These are phyloP conservation scores for Hirtodrosophila duncani DNA, from an alignment of 2,888 invertebrate genomes.

Conservation along the genomic window DNA sequence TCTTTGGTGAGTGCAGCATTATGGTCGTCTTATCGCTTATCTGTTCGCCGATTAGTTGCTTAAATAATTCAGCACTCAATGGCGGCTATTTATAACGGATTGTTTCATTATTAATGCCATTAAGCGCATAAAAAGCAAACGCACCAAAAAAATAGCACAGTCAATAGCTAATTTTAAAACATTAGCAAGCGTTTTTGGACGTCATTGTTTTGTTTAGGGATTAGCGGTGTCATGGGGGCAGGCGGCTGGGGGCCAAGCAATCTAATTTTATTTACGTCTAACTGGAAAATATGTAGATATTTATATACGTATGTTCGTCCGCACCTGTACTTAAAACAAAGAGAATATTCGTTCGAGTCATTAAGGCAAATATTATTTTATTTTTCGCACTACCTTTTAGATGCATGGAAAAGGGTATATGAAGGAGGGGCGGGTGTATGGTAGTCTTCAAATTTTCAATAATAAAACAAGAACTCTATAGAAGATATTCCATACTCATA, in stretches of 20 bases:
- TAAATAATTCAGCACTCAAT: conserved; percentile 18
- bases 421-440: no score
- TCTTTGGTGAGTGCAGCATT: no score
- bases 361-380: conserved; percentile 8
- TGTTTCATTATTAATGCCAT: conserved; percentile 36
- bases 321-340: not conserved
- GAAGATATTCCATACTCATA: no score
- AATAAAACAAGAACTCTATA: no score
- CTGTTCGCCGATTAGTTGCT: conserved; percentile 18
- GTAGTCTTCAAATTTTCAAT: no score
- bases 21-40: no score
- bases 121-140: conserved; percentile 6
- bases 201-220: conserved; percentile 38
- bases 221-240: no score
- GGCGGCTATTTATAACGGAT: conserved; percentile 43
- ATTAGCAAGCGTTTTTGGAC: conserved; percentile 40
- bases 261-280: conserved; percentile 23
- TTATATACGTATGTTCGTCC: conserved; percentile 1
- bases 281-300: conserved; percentile 17
- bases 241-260: no score
- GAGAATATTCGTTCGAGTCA: not conserved
- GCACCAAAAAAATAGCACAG: conserved; percentile 18
- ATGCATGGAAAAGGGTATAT: no score
- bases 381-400: no score
- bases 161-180: conserved; percentile 33